These are phyloP conservation scores for Oryzias celebensis DNA, from an alignment of 2,113 vertebrate species.

Conservation along the genomic window DNA sequence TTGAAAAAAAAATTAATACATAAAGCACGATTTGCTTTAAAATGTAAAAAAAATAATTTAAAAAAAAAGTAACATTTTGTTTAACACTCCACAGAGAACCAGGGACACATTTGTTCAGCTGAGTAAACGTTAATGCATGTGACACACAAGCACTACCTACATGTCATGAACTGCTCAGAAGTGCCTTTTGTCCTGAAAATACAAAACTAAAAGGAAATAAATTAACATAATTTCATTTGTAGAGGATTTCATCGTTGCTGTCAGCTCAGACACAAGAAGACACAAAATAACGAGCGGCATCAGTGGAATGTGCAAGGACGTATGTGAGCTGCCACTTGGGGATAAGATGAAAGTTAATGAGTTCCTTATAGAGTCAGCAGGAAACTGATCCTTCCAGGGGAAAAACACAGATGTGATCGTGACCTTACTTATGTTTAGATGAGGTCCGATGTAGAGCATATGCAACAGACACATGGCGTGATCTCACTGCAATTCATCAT, in stretches of 20 bases:
- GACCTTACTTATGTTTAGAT: slow-evolving; percentile 18
- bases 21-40: neutral
- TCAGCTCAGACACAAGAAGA: slow-evolving; percentile 21
- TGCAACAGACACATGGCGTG: slow-evolving; percentile 9
- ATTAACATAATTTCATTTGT: slow-evolving; percentile 14
- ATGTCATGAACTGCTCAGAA: slow-evolving; percentile 11
- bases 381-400: slow-evolving; percentile 16
- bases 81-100: neutral
- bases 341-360: slow-evolving; percentile 17
- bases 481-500: slow-evolving; percentile 18
- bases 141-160: neutral
- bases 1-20: too few relatives aligned
- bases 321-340: slow-evolving; percentile 3
- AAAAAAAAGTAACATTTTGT: neutral
- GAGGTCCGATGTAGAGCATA: slow-evolving; percentile 6
- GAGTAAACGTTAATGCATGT: neutral
- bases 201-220: slow-evolving; percentile 13
- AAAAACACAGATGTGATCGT: slow-evolving; percentile 33
- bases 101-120: slow-evolving; percentile 3
- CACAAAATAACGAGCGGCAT: slow-evolving; percentile 27
- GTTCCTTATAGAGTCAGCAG: slow-evolving; percentile 11
- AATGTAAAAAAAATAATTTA: neutral
- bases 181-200: slow-evolving; percentile 8
- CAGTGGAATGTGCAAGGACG: slow-evolving; percentile 17
- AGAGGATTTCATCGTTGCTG: slow-evolving; percentile 15